phyloP scores from a whole-genome alignment of 2,797 vertebrate genomes.

The Naso thynnoides region DNA sequence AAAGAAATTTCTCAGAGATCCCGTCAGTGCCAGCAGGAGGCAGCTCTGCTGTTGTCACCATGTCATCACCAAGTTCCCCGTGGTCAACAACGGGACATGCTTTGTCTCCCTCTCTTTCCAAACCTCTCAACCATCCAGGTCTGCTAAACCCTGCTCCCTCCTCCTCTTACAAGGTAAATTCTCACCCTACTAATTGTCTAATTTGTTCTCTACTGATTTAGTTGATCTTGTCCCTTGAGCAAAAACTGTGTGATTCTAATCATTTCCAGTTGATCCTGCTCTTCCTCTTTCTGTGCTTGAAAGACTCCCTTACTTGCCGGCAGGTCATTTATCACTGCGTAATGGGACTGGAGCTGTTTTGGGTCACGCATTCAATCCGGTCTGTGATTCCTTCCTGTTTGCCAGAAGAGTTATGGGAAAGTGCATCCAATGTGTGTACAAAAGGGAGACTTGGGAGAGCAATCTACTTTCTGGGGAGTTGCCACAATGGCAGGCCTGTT shows the following conservation, averaged over 20 bases:
- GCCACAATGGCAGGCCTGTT: constrained; percentile 52
- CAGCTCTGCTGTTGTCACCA: constrained; percentile 50
- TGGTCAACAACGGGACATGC: constrained; percentile 39
- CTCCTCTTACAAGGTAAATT: constrained; percentile 42
- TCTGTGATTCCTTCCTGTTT: constrained; percentile 76
- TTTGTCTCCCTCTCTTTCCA: constrained; percentile 39
- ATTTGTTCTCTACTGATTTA: constrained; percentile 51
- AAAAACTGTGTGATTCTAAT: constrained; percentile 65
- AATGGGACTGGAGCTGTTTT: constrained; percentile 74
- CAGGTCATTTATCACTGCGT: constrained; percentile 76
- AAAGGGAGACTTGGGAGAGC: constrained; percentile 64
- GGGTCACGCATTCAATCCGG: constrained; percentile 68
- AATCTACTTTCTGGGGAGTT: constrained; percentile 52
- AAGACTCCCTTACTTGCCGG: constrained; percentile 62
- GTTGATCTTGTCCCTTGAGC: constrained; percentile 55
- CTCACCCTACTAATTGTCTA: constrained; percentile 35
- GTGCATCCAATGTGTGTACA: constrained; percentile 60
- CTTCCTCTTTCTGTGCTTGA: constrained; percentile 54
- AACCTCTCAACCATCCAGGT: constrained; percentile 15
- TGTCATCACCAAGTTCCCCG: constrained; percentile 55
- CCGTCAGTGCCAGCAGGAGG: constrained; percentile 27
- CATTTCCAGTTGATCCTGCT: constrained; percentile 64
- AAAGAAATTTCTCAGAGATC: constrained; percentile 26
- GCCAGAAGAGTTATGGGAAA: constrained; percentile 74
- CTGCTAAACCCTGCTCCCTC: background rate